Evolutionary conservation across 2,797 vertebrate species (phyloP), one percentile per base, ranked within the genome.

Genomic region (Anas bahamensis): DNA sequence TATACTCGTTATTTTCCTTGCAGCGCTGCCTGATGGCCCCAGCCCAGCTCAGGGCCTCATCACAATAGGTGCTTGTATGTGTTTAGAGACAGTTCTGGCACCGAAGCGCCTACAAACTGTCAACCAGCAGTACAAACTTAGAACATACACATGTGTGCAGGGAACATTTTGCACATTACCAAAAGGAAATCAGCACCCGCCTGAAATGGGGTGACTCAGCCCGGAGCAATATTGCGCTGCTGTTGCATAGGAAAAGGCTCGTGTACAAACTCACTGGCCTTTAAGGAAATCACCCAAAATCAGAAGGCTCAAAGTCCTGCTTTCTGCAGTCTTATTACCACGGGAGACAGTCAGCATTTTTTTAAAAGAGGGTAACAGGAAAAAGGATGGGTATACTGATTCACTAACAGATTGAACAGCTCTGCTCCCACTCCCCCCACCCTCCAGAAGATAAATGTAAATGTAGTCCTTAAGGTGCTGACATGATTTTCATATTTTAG

Each of bases 101-200:
- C 46, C 7, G 2, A 31, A 81, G 70, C 9, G 13, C 76, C 83
- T 69, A 24, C 63, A 16, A 69, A 66, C 89, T 81, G 83, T 87
- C 87, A 55, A 86, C 8, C 70, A 87, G 52, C 75, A 57, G 87
- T 9, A 72, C 80, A 63, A 61, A 71, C 76, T 87, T 23, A 88
- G 84, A 86, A 64, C 73, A 24, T 33, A 13, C 92, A 77, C 87
- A 21, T 69, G 91, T 83, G 87, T n/a, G 86, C 86, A 87, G 89
- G 90, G 95, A 96, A 95, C 92, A 92, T 89, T 94, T 89, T 89
- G 87, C 87, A 85, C 94, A 83, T 89, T 46, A 57, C 79, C 14
- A 8, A 87, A 42, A 94, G 86, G 92, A 93, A 95, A 82, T 64
- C 74, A 29, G 93, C 75, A 13, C 86, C 87, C 63, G 86, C 88